Evolutionary conservation across 2,797 vertebrate genomes (phyloP), one percentile per base, ranked within the genome.

Genomic region (Microcaecilia unicolor): DNA sequence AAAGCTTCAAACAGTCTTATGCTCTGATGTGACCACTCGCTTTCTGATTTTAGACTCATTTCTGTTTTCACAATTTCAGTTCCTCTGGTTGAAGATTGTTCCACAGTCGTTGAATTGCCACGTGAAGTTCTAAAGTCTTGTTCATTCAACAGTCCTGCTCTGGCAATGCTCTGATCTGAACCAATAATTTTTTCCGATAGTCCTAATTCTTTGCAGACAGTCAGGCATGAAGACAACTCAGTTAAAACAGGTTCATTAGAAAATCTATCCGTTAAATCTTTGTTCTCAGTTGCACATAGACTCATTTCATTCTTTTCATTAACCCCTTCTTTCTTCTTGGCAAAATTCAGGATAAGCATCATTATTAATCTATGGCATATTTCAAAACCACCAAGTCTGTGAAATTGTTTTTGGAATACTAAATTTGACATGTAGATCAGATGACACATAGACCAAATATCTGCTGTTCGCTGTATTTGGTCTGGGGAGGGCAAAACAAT

Each of bases 1-100:
- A 98, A 75, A 16, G 95, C 87, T 76, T 99, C 95, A 22, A 99
- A 70, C 16, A 99, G 87, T 25, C 89, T 84, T 36, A 98, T 87
- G 44, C 85, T 82, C 18, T 95, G 88, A 27, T 90, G 64, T 1
- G 85, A 73, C 80, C 85, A 86, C 59, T 92, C 84, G 25, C 75
- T 79, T 44, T 90, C 87, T 39, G 37, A 63, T 71, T 44, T 71
- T 55, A 10, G 7, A 22, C n/a, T 33, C 15, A 23, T 7, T 34
- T 53, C 51, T 13, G 43, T 11, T 15, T 46, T 41, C 37, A 53
- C 28, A 19, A 37, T 18, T 43, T 1, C 27, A 28, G 22, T 53
- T 27, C 45, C 16, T 23, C 28, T 4, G 46, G 39, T 9, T 8
- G 26, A 38, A 37, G 14, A 0, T 0, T 50, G 46, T 11, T 54